Evolutionary conservation across 2,797 vertebrate species (phyloP).

Genomic region (Cryptoprocta ferox): DNA sequence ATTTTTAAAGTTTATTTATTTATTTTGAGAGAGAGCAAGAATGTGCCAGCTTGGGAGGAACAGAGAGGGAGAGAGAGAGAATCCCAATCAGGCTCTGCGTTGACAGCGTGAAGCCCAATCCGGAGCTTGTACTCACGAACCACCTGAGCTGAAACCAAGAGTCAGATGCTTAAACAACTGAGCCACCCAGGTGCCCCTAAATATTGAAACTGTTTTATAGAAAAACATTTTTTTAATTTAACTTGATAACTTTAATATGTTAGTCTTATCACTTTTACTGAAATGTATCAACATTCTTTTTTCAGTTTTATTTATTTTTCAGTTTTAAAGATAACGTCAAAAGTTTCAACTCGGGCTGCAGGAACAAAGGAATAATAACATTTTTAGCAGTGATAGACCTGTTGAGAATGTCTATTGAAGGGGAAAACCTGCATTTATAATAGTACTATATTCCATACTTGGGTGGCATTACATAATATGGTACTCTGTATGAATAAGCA

Average conservation of each 20-base stretch:
- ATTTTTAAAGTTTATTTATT: too few relatives aligned
- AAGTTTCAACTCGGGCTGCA: neutral
- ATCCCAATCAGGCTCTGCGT: too few relatives aligned
- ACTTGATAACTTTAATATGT: neutral
- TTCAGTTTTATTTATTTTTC: neutral
- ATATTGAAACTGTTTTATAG: neutral
- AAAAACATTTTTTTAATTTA: neutral
- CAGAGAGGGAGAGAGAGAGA: too few relatives aligned
- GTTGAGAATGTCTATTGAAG: neutral
- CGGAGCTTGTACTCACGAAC: too few relatives aligned
- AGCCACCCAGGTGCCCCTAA: too few relatives aligned
- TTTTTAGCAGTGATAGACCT: neutral
- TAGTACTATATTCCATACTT: neutral
- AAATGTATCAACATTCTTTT: neutral
- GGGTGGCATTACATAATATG: neutral
- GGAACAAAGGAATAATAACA: neutral
- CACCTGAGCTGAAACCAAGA: too few relatives aligned
- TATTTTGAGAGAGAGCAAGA: too few relatives aligned
- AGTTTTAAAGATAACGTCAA: constrained; percentile 37
- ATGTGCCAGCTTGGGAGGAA: too few relatives aligned
- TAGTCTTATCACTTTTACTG: neutral
- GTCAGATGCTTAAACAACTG: too few relatives aligned
- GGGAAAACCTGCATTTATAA: neutral
- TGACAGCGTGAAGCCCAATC: too few relatives aligned
- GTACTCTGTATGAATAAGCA: neutral